Conservation (phyloP, 1,140 invertebrate species). For the Aphelinus certus region DNA sequence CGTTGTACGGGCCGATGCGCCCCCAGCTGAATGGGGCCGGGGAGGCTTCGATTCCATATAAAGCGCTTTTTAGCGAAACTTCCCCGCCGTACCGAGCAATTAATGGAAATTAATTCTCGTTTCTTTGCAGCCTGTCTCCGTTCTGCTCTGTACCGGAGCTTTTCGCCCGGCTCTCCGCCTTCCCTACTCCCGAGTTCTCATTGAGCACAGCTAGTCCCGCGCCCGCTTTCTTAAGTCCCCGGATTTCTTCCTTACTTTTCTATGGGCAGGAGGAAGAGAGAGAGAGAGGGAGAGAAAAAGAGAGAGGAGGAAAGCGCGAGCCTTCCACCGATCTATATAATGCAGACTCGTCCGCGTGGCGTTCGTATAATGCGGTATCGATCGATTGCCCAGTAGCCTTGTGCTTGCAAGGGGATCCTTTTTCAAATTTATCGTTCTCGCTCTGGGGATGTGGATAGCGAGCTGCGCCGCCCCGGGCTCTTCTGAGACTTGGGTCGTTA, state of each 20-base stretch:
- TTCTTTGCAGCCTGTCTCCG: too few relatives aligned
- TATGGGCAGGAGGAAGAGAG: neutral
- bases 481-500: too few relatives aligned
- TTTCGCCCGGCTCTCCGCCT: too few relatives aligned
- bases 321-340: slow-evolving; percentile 7
- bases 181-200: too few relatives aligned
- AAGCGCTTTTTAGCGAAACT: slow-evolving; percentile 52
- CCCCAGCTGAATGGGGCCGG: neutral
- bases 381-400: neutral
- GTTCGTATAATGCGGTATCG: neutral
- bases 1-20: too few relatives aligned
- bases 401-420: slow-evolving; percentile 1
- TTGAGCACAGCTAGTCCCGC: too few relatives aligned
- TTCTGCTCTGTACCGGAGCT: too few relatives aligned
- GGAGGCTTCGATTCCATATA: slow-evolving; percentile 49
- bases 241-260: slow-evolving; percentile 10
- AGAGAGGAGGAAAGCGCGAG: neutral
- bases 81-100: slow-evolving; percentile 51
- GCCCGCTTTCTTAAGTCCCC: neutral
- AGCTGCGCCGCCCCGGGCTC: neutral
- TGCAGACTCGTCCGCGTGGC: neutral
- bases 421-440: slow-evolving; percentile 18
- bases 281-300: too few relatives aligned
- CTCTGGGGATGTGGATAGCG: neutral
- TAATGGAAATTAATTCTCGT: slow-evolving; percentile 58